Evolutionary conservation across 2,797 vertebrate genomes (phyloP).

Genomic region (Anableps anableps): DNA sequence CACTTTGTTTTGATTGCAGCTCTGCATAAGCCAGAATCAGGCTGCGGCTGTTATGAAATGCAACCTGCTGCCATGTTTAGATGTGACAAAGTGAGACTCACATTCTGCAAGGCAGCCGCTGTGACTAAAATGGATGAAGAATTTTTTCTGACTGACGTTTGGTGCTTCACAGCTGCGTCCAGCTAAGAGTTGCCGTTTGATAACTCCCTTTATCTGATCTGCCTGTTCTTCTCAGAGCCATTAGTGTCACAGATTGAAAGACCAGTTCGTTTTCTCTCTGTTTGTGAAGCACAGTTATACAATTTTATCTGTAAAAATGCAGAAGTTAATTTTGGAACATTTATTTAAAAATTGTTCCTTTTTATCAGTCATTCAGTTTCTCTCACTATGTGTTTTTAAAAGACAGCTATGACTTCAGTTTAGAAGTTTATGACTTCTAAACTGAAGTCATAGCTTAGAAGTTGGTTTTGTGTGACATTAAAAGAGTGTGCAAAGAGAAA

Average conservation of each 20-base stretch:
- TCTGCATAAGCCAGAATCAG: too few species aligned
- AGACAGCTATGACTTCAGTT: neutral
- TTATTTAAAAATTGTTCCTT: neutral
- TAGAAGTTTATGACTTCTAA: too few species aligned
- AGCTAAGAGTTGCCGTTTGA: neutral
- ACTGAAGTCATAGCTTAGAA: too few species aligned
- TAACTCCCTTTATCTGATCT: too few species aligned
- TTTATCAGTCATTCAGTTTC: rapidly evolving
- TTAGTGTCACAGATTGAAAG: neutral
- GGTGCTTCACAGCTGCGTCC: neutral
- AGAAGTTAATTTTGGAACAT: neutral
- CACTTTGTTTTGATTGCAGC: neutral
- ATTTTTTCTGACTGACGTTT: conserved; percentile 1
- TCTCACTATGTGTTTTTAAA: neutral
- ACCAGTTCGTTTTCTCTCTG: neutral
- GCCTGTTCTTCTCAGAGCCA: neutral
- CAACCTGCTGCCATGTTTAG: neutral
- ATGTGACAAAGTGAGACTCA: neutral
- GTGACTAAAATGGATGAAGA: conserved; percentile 4
- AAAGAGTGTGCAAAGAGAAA: neutral
- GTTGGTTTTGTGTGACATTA: conserved; percentile 3
- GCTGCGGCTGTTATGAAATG: conserved; percentile 3
- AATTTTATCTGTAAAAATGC: neutral
- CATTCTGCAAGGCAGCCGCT: neutral
- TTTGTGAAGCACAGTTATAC: neutral